These are phyloP conservation scores for Caenorhabditis imperialis DNA, from an alignment of 2,888 invertebrate genomes.

Conservation along the genomic window DNA sequence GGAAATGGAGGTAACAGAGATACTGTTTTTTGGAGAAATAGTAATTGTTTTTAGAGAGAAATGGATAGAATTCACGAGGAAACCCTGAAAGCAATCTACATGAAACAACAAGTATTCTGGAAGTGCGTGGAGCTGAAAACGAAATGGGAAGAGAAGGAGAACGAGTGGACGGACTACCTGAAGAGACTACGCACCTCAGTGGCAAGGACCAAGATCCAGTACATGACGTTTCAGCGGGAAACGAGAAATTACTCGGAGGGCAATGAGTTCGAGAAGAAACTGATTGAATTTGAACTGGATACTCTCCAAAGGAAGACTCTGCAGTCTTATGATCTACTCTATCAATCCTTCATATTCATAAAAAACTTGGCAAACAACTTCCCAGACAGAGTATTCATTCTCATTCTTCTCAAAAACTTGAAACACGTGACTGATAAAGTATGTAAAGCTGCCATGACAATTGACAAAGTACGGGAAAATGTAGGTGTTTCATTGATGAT, in stretches of 20 bases:
- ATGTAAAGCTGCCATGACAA: neutral
- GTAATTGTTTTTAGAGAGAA: slow-evolving; percentile 3
- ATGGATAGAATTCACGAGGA: neutral
- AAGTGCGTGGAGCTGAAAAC: neutral
- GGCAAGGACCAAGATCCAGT: neutral
- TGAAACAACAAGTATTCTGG: neutral
- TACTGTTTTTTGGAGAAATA: neutral
- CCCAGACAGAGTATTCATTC: neutral
- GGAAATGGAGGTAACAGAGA: slow-evolving; percentile 3
- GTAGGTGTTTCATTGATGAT: too few relatives aligned
- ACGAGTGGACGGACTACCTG: neutral
- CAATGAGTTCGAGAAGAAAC: neutral
- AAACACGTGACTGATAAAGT: neutral
- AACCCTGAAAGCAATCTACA: neutral
- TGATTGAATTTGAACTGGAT: neutral
- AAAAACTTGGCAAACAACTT: neutral
- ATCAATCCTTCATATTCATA: neutral
- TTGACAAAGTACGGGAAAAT: neutral
- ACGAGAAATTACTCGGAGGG: neutral
- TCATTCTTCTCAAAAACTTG: neutral
- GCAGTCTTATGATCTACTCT: neutral
- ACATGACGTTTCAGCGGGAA: neutral
- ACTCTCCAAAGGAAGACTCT: neutral
- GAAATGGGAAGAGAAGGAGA: neutral
- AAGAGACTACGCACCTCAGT: neutral